These are phyloP conservation scores for Perizoma affinitatum DNA, from an alignment of 2,888 invertebrate genomes.

Conservation along the genomic window DNA sequence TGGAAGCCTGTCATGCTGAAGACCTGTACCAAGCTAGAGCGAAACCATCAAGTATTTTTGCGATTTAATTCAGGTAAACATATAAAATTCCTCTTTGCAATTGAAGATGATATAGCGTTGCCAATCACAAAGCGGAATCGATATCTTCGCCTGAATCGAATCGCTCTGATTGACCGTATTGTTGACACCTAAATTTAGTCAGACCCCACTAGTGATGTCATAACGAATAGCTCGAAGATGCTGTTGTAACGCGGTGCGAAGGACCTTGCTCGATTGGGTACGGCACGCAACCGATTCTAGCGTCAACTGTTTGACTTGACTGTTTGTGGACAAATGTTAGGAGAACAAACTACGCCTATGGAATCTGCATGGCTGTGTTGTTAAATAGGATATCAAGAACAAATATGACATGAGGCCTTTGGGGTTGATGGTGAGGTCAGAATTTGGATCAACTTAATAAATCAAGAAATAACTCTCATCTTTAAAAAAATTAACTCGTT, in stretches of 20 bases:
- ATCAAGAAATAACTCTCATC: no score
- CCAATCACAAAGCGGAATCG: no score
- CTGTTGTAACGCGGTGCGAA: slow-evolving; percentile 7
- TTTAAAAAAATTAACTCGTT: no score
- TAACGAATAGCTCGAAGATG: slow-evolving; percentile 5
- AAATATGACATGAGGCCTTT: slow-evolving; percentile 1
- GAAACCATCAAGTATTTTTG: no score
- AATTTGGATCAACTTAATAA: background rate
- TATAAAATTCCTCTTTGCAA: no score
- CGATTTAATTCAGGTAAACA: no score
- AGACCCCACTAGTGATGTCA: slow-evolving; percentile 11
- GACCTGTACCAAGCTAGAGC: no score
- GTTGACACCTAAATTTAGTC: slow-evolving; percentile 13
- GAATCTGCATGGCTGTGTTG: slow-evolving; percentile 13
- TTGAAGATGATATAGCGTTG: no score
- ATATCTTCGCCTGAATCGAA: no score
- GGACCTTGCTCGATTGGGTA: slow-evolving; percentile 10
- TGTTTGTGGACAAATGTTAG: slow-evolving; percentile 25
- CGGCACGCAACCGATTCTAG: slow-evolving; percentile 14
- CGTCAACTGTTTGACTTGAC: slow-evolving; percentile 19
- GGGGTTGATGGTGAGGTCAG: background rate
- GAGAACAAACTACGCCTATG: slow-evolving; percentile 4
- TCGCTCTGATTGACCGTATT: slow-evolving; percentile 2
- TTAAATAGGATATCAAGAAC: background rate
- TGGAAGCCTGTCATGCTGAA: no score